Base-by-base conservation (phyloP, 2,797 vertebrate species). In the Amphiprion clarkii region DNA sequence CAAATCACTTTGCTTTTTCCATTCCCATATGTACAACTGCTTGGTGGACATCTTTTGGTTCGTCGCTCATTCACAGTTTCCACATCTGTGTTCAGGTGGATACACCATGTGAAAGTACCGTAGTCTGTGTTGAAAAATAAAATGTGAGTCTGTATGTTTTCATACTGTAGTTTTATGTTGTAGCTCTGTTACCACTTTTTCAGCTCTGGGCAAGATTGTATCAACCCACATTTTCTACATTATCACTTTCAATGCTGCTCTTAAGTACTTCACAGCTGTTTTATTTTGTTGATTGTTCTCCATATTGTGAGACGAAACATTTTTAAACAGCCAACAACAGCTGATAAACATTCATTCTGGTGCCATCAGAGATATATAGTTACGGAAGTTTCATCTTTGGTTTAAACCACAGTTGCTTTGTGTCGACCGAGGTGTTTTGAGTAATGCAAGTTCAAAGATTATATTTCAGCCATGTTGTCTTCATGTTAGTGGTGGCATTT, bases 91-190 rank as follows among this genome's bases (percentile, higher is more conserved):
- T 87, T 79, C 40, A 65, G 75, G 83, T 90, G 84, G 70, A 42
- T 81, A 87, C 75, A 81, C 66, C 75, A 80, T 81, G 86, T 92
- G 87, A 89, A 88, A 86, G 65, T 27, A 27, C 27, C 27, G 27
- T 87, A 86, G 82, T 86, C 57, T 51, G 76, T 90, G 52, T 87
- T 78, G 55, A 89, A 65, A 89, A 87, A 80, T 71, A 81, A 92
- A 86, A 90, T 81, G 86, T 89, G 84, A 88, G 82, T 88, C 67
- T 86, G 73, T 89, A 53, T 83, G 64, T 94, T 89, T 87, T 71
- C 78, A 86, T 82, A 64, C 48, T 80, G 84, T 90, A 78, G 67
- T 79, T 87, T 73, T 84, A 76, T 82, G 72, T 84, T 85, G 27
- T 82, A 76, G 72, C 71, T 79, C 66, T 85, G 74, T 93, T 82